Evolutionary conservation across 2,797 vertebrate genomes (phyloP), one percentile per base, ranked within the genome.

Genomic region (Phoxinus dragarum): DNA sequence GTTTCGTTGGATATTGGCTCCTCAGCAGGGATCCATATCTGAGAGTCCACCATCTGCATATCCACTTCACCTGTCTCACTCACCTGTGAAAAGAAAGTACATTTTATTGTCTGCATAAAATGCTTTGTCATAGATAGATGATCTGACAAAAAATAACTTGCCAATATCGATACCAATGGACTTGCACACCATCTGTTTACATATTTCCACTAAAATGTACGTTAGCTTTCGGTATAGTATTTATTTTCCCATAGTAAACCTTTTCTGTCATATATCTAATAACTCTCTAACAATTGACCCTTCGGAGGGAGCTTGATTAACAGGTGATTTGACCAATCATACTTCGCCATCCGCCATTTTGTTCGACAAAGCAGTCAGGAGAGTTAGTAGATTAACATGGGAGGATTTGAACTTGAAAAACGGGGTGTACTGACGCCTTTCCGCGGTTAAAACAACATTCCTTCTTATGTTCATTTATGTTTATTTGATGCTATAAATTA

Each of bases 11-110:
- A 94, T 91, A 99, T 96, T 79, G 98, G 97, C 86, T 97, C 96
- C 93, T 98, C 96, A 4, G 95, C 96, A 52, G 98, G 97, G 86
- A 99, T 94, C 98, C 98, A 99, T 92, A 98, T 95, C 90, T 96
- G 93, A 21, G 96, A 96, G 88, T 98, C 96, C 82, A 97, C 97
- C 86, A 97, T 95, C 93, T 97, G 96, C 84, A 95, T 96, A 87
- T 95, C 95, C 36, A 93, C 91, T 76, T 94, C 94, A 31, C 95
- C 94, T 7, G 93, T 92, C 90, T 97, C 96, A 87, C 94, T 95
- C 77, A 94, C 96, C 97, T 98, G 73, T 19, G 21, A 71, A 89
- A 71, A 78, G 3, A 71, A 88, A 36, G 27, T 64, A 61, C 0
- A 72, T 88, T 75, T 78, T 23, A 80, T 73, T 61, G 75, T 5